Evolutionary conservation across 64 coral and sea anemone genomes (phyloP), one percentile per base, ranked within the genome.

Genomic region (Actinia tenebrosa): DNA sequence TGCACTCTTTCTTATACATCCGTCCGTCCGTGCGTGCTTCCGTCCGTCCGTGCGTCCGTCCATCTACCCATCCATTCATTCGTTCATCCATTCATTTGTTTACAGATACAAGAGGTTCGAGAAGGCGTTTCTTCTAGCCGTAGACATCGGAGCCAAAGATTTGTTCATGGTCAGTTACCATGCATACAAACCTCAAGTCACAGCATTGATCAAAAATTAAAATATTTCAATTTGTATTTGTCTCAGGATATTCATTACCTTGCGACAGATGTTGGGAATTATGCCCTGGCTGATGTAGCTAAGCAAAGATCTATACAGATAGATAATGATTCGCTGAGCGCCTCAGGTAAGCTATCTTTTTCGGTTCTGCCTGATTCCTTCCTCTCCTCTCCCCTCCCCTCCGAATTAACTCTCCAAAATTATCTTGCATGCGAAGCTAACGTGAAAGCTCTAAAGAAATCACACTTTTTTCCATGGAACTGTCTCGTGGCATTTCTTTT

Each of bases 101-200:
- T 3, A 46, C 20, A 99, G 96, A 53, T 95, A 95, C 83, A 94
- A 88, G 47, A 94, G 93, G 37, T 95, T 99, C 95, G 93, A 99
- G 77, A 99, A 99, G 82, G 93, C 96, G 15, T 99, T 99, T 80
- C 87, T 99, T 53, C 61, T 99, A 42, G 96, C 96, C 18, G 91
- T 99, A 20, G 96, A 99, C 85, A 99, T 99, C 53, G 96, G 96
- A 54, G 96, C 96, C 50, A 94, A 92, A 82, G 96, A 99, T 46
- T 79, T 99, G 9, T 99, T 99, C 54, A 99, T 99, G 96, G 96
- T 99, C 59, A 92, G 84, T 87, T 27, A 20, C 22, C 44, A 45
- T 22, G 42, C 45, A 23, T 81, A 3, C 16, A 79, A 18, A 17
- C 44, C 44, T 80, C 43, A 2, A 45, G 4, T 3, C 3, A 18